Percentiles rank a stretch among this genome's conserved stretches.
phyloP scores from a whole-genome alignment of 2,888 invertebrate genomes.

The Ormyrus rosae region DNA sequence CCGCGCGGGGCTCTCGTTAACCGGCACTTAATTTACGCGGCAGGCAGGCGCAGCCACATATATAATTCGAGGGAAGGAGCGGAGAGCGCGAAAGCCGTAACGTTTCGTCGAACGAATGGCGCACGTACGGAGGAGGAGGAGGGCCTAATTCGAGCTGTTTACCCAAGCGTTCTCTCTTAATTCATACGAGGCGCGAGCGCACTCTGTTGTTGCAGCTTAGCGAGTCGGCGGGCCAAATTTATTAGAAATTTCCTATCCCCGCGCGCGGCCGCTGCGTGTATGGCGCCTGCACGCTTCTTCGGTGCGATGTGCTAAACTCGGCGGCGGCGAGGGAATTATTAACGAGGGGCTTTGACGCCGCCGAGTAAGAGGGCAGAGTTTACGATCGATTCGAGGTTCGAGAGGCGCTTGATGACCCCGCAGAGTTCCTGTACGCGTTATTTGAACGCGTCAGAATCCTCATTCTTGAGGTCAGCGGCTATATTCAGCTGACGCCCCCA shows the following conservation, averaged over 20 bases:
- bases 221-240: constrained; percentile 69
- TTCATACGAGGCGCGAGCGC: constrained; percentile 67
- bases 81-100: constrained; percentile 29
- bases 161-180: constrained; percentile 74
- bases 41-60: neutral
- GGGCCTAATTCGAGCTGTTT: constrained; percentile 75
- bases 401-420: neutral
- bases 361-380: neutral
- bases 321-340: no score
- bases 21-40: constrained; percentile 17
- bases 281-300: neutral
- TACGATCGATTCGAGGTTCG: neutral
- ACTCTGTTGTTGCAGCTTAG: constrained; percentile 74
- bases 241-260: constrained; percentile 66
- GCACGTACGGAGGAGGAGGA: constrained; percentile 1
- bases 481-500: no score
- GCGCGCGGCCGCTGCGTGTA: neutral
- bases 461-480: no score
- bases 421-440: neutral
- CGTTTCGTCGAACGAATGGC: constrained; percentile 16
- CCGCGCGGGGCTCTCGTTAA: neutral
- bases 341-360: no score
- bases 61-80: neutral
- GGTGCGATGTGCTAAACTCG: no score
- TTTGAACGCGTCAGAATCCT: neutral